Conservation (phyloP, 2,113 vertebrate genomes). For the Oenanthe melanoleuca region DNA sequence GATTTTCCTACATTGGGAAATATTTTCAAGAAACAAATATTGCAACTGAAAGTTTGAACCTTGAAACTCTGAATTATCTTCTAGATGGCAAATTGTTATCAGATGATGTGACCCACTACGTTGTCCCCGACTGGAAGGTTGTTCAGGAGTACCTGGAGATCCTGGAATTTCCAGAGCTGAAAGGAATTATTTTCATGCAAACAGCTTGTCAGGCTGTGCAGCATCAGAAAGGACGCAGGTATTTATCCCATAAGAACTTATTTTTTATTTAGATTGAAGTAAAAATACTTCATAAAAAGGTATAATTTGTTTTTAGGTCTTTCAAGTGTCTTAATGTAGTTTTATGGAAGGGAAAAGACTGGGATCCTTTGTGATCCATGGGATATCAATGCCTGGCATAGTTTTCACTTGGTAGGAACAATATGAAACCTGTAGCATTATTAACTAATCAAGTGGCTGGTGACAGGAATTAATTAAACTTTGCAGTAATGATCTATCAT, state of each 20-base stretch:
- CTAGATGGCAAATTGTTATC: conserved; percentile 88
- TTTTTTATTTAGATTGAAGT: neutral
- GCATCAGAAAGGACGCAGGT: conserved; percentile 92
- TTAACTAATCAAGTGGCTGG: neutral
- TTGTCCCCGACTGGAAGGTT: conserved; percentile 90
- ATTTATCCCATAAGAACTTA: neutral
- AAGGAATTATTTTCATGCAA: conserved; percentile 91
- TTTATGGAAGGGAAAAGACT: neutral
- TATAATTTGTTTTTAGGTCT: neutral
- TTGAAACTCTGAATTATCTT: conserved; percentile 40
- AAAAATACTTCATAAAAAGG: neutral
- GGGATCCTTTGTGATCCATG: neutral
- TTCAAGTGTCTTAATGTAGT: neutral
- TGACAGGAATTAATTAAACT: neutral
- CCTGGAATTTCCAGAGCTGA: conserved; percentile 89
- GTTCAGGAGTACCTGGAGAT: conserved; percentile 92
- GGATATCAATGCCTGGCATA: neutral
- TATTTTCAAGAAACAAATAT: neutral
- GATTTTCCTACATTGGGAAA: neutral
- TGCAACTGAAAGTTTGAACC: conserved; percentile 1
- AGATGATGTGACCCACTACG: conserved; percentile 88
- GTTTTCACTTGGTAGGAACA: neutral
- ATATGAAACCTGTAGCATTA: neutral
- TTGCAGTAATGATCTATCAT: neutral
- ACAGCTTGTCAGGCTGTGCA: conserved; percentile 91